A percentile compares a stretch with the other conserved stretches of the same genome.
These are phyloP conservation scores for Hartigia nigra DNA, from an alignment of 2,888 invertebrate genomes.

Conservation along the genomic window DNA sequence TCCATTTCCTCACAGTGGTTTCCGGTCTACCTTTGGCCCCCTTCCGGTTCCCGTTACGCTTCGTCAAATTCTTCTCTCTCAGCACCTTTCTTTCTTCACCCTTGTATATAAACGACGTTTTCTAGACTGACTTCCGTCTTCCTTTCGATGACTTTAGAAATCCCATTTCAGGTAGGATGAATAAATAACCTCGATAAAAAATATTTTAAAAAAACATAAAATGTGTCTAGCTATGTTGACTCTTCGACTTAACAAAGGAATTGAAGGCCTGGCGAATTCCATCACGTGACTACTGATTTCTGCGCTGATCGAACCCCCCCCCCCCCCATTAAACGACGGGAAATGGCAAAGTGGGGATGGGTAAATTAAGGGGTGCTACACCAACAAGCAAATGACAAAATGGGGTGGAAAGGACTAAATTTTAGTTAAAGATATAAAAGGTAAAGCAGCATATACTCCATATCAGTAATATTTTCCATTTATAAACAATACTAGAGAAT, in stretches of 20 bases:
- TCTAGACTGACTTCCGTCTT: neutral
- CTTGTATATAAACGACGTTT: neutral
- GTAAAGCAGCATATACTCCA: neutral
- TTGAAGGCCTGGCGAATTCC: neutral
- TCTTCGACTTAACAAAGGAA: neutral
- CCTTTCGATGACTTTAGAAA: neutral
- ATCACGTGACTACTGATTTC: neutral
- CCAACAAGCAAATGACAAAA: neutral
- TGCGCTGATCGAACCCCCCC: neutral
- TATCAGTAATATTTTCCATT: neutral
- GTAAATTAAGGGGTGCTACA: neutral
- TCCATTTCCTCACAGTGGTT: neutral
- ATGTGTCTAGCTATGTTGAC: neutral
- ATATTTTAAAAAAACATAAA: neutral
- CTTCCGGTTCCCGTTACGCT: neutral
- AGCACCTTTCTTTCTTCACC: neutral
- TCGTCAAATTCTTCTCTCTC: neutral
- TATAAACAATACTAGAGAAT: neutral
- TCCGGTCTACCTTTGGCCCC: neutral
- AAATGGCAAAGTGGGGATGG: neutral
- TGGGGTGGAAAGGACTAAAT: neutral
- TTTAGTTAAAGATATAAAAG: neutral
- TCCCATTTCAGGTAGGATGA: neutral
- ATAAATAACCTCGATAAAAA: neutral
- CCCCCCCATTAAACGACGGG: neutral